phyloP scores from a whole-genome alignment of 2,797 vertebrate genomes.

The Macropus fuliginosus region DNA sequence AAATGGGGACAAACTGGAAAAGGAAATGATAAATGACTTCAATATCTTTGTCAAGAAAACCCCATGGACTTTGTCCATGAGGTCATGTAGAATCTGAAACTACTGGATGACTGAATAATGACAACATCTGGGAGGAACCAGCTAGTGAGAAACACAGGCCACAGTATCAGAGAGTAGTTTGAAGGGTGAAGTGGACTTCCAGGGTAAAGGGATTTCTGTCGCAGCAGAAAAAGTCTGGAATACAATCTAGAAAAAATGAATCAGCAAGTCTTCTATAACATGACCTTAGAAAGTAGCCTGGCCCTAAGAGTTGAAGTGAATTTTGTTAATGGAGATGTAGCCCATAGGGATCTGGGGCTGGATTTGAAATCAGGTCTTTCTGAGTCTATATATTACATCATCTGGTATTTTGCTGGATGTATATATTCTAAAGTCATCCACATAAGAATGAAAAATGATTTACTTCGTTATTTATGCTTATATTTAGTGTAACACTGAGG shows the following conservation, averaged over 20 bases:
- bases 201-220: not conserved
- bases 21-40: not conserved
- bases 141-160: not conserved
- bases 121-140: not conserved
- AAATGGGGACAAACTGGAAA: not conserved
- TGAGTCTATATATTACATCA: not conserved
- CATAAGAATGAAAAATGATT: not conserved
- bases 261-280: not conserved
- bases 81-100: not conserved
- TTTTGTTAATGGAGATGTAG: not conserved
- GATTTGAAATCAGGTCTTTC: not conserved
- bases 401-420: not conserved
- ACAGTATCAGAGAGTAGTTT: not conserved
- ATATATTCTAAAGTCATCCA: not conserved
- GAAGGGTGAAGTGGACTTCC: not conserved
- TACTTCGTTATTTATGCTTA: not conserved
- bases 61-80: not conserved
- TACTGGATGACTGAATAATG: not conserved
- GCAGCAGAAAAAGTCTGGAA: not conserved
- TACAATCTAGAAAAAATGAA: not conserved
- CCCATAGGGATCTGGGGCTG: not conserved
- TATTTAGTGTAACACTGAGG: not conserved
- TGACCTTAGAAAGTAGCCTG: not conserved
- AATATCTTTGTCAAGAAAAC: not conserved
- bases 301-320: not conserved